Evolutionary conservation across 2,888 invertebrate genomes (phyloP), one percentile per base, ranked within the genome.

Genomic region (Mythimna albipuncta): DNA sequence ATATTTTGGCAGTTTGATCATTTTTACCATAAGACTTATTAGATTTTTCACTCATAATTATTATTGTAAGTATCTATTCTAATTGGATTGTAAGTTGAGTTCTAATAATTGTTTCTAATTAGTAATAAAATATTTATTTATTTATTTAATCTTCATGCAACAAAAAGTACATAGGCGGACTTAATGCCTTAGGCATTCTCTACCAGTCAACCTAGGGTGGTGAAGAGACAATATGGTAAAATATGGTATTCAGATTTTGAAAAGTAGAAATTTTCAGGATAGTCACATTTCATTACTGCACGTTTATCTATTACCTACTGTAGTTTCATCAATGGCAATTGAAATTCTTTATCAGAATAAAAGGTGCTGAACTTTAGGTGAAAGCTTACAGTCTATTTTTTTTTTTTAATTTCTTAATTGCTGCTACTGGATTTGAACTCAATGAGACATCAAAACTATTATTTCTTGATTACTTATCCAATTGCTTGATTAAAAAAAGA

Each of bases 381-480:
- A 68, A 68, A 68, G 57, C 10, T 6, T 6, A 62, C 4, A 35
- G 16, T 38, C 6, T 38, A 2, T 47, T 35, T 41, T 72, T 66
- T 72, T 66, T 58, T 21, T 19, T 41, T 32, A 54, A 52, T 21
- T 64, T 67, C 62, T 67, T 77, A 67, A 77, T 52, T 63, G 26
- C 16, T 9, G 38, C 65, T 67, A 74, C 83, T 79, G 54, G 10
- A n/a, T 55, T 83, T 67, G 63, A 41, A n/a, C 3, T 77, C 82
- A 81, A 85, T 78, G 78, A 77, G 79, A 83, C 78, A 77, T 77
- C 75, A 76, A 79, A 77, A 67, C 77, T 63, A 75, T 80, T 75
- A 74, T 83, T 64, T 67, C 77, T 80, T 80, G 84, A 86, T 85
- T 75, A 83, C 85, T 76, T 80, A 87, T 79, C 74, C 65, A 77